Percentiles rank a stretch among this genome's conserved stretches.
phyloP scores from a whole-genome alignment of 2,797 vertebrate genomes.

The Hypotaenidia okinawae region DNA sequence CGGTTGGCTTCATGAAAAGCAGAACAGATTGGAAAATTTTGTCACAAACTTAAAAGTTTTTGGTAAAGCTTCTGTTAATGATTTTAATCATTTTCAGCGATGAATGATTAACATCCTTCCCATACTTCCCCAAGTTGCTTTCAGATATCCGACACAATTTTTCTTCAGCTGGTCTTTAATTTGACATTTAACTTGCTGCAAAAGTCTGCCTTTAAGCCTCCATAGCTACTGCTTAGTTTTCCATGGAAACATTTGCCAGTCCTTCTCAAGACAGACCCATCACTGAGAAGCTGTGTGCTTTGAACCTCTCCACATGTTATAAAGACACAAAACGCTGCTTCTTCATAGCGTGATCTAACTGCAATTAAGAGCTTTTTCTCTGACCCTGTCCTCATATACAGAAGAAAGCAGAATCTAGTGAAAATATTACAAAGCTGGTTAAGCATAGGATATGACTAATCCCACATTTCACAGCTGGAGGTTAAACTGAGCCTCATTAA shows the following conservation, averaged over 20 bases:
- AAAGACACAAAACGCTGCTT: neutral
- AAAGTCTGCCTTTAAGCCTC: neutral
- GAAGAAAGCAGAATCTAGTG: conserved; percentile 18
- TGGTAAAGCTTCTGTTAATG: neutral
- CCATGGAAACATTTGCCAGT: neutral
- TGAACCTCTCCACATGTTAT: neutral
- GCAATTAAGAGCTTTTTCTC: neutral
- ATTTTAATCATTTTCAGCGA: neutral
- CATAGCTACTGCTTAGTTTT: neutral
- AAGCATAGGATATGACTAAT: conserved; percentile 64
- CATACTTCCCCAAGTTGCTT: neutral
- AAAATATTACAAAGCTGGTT: conserved; percentile 61
- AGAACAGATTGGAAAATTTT: neutral
- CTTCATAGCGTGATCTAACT: neutral
- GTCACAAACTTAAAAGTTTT: neutral
- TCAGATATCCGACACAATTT: neutral
- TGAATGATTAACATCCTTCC: neutral
- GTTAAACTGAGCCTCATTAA: conserved; percentile 72
- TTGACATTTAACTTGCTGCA: neutral
- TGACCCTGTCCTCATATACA: neutral
- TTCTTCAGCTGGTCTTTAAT: neutral
- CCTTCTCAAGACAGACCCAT: neutral
- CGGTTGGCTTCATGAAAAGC: neutral
- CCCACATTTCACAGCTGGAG: conserved; percentile 59
- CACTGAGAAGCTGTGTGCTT: neutral